A percentile compares a stretch with the other conserved stretches of the same genome.
Evolutionary conservation across 2,888 invertebrate species (phyloP).

Genomic region (Aleiodes leptofemur): DNA sequence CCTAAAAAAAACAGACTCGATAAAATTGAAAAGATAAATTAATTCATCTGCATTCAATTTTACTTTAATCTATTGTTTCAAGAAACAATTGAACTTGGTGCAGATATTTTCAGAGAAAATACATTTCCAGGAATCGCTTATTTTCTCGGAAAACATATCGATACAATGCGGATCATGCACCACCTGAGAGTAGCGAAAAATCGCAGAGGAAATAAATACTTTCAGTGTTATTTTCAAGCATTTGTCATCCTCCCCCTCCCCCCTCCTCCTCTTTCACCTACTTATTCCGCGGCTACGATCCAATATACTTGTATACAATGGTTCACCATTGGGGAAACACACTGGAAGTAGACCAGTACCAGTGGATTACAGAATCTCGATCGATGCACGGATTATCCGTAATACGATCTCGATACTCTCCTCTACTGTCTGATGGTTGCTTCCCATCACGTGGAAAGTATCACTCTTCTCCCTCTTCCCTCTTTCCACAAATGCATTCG

Average conservation of each 20-base stretch:
- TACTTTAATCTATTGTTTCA: background rate
- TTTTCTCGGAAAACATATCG: no score
- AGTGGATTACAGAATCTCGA: background rate
- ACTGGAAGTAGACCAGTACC: slow-evolving; percentile 17
- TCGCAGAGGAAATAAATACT: background rate
- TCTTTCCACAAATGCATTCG: background rate
- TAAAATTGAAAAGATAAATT: no score
- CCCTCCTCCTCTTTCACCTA: background rate
- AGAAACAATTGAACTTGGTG: no score
- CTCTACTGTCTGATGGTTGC: background rate
- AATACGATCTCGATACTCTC: slow-evolving; percentile 24
- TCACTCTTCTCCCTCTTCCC: background rate
- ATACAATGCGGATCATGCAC: no score
- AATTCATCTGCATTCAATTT: no score
- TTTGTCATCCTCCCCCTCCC: background rate
- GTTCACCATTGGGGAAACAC: slow-evolving; percentile 2
- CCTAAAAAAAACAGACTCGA: no score
- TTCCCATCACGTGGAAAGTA: slow-evolving; percentile 19
- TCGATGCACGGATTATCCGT: slow-evolving; percentile 18
- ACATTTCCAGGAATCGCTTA: no score
- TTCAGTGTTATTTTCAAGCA: background rate
- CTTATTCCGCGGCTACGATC: background rate
- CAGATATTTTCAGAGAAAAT: no score
- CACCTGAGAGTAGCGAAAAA: no score
- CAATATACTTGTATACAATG: slow-evolving; percentile 8